Evolutionary conservation across 1,140 invertebrate species (phyloP), one percentile per base, ranked within the genome.

Genomic region (Parapsyche elsis): DNA sequence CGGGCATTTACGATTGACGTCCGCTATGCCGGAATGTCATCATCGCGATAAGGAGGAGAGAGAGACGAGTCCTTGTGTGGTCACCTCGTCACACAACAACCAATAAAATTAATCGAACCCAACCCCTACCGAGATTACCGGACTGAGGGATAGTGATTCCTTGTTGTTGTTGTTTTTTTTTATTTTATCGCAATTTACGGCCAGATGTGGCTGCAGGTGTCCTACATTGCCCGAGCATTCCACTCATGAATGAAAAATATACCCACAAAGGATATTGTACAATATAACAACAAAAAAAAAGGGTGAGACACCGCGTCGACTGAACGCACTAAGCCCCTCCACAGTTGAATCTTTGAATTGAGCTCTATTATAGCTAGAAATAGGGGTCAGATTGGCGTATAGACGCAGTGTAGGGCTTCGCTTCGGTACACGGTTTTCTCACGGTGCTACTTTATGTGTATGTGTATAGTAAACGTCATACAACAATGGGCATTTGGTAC

Each of bases 261-360:
- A 81, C 71, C 73, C 75, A 79, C 61, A 79, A 76, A 79, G 71
- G 79, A 81, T 81, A 81, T 81, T 81, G 81, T 81, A 81, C 77
- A 81, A 81, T 81, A 81, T 79, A 75, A 81, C 81, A 81, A 81
- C 79, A 53, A 79, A 75, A 79, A 67, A 81, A 78, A 78, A 78
- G 78, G 81, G 57, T 46, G 49, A 26, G 1, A 12, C 12, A 1
- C 1, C 9, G 9, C 59, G 49, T 71, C 44, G 61, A 16, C 23
- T 14, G 16, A 53, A 53, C 4, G 49, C 12, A 2, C 16, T 12
- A 53, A 53, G 49, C 2, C 16, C 49, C 38, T 10, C 9, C 14
- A 45, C 16, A 10, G 2, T 53, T 53, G 2, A 19, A 61, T 2
- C 16, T 21, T 19, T 2, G 21, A 21, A 16, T 61, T 21, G 59